phyloP scores from a whole-genome alignment of 1,140 invertebrate genomes.

The Sycophaga agraensis region DNA sequence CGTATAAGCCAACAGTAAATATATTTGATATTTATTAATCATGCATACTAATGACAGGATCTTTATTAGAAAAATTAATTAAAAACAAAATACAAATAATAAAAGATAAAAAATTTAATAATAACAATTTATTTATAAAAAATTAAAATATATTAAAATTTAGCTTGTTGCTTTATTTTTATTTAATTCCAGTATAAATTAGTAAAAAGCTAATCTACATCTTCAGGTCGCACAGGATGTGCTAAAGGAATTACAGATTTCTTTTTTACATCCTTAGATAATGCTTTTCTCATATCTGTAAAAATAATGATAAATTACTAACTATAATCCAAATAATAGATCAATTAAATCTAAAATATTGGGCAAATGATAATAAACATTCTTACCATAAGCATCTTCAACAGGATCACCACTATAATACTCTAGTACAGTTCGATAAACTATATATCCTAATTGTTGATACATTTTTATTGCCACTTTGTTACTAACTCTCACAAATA shows the following conservation, averaged over 20 bases:
- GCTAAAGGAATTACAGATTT: constrained; percentile 91
- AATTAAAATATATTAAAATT: constrained; percentile 5
- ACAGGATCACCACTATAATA: constrained; percentile 97
- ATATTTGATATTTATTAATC: too few species aligned
- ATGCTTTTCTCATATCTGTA: constrained; percentile 96
- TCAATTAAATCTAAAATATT: constrained; percentile 11
- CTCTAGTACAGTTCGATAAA: constrained; percentile 93
- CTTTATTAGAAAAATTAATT: too few species aligned
- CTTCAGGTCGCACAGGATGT: constrained; percentile 93
- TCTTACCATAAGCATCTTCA: constrained; percentile 99
- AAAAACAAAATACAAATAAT: too few species aligned
- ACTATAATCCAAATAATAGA: constrained; percentile 16
- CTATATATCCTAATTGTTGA: constrained; percentile 92
- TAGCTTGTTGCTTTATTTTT: constrained; percentile 12
- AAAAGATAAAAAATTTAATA: background rate
- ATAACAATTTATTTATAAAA: background rate
- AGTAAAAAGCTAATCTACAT: constrained; percentile 74
- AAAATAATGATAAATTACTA: constrained; percentile 5
- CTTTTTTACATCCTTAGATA: constrained; percentile 88
- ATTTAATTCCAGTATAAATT: constrained; percentile 12
- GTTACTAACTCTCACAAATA: constrained; percentile 98
- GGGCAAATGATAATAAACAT: too few species aligned
- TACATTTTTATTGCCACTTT: constrained; percentile 98
- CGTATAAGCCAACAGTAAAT: too few species aligned
- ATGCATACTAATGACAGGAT: too few species aligned